Evolutionary conservation across 2,113 vertebrate species (phyloP), one percentile per base, ranked within the genome.

Genomic region (Neogobius melanostomus): DNA sequence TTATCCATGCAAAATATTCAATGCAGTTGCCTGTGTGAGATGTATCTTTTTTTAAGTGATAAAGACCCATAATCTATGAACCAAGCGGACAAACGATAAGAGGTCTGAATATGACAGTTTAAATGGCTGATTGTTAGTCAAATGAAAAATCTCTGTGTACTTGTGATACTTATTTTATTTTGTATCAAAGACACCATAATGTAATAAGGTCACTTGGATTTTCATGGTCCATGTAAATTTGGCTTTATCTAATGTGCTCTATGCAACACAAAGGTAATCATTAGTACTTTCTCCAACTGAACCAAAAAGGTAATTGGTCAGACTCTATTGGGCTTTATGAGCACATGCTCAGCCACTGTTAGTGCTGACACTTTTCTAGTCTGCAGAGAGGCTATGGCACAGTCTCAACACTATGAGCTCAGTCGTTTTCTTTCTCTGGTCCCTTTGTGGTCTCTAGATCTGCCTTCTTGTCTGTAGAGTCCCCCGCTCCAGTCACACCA

Each of bases 201-300:
- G 72, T 80, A 91, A 82, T 84, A 93, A 96, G 96, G 96, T 93
- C 95, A 97, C 95, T 96, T 83, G 91, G 90, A 93, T 90, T 91
- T 93, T 91, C 68, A 84, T 90, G 91, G 93, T 91, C 91, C 87
- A 92, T 89, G 90, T 75, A 82, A 77, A 93, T 96, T 95, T 95
- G 93, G 93, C 92, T 93, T 93, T 84, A 91, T 86, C 71, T 72
- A 90, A 84, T 89, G 89, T 89, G 89, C 92, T 92, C 90, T 91
- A 85, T 51, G 87, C 85, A 89, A 91, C 89, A 90, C 52, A 71
- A 80, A 71, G 45, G 72, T 79, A 76, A 68, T 57, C 5, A 46
- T 74, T 83, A 69, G 60, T 78, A 75, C 72, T 68, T 51, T 62
- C 76, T 64, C 79, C 64, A 79, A 82, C 85, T 69, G 44, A 71